Evolutionary conservation across 2,888 invertebrate genomes (phyloP).

Genomic region (Sesamia inferens): DNA sequence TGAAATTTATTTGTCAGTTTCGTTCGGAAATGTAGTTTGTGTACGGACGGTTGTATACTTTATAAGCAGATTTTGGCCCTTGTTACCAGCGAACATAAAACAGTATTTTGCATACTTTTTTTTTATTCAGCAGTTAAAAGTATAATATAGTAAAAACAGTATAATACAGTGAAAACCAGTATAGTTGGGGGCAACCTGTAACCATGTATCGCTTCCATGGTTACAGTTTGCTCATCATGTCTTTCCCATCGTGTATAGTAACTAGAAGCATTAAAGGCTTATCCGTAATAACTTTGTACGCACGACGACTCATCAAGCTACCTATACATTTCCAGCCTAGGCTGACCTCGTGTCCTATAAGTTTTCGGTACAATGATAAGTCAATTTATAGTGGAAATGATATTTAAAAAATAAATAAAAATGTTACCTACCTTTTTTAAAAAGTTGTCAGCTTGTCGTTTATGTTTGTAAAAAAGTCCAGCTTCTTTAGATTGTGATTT

Average conservation of each 20-base stretch:
- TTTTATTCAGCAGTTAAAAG: no score
- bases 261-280: not conserved
- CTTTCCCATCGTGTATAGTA: not conserved
- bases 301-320: no score
- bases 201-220: not conserved
- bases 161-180: no score
- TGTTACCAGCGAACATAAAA: no score
- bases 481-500: conserved; percentile 94
- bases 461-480: conserved; percentile 95
- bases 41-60: no score
- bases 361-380: not conserved
- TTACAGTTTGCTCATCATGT: not conserved
- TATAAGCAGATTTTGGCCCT: no score
- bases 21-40: no score
- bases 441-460: conserved; percentile 95
- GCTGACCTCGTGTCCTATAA: no score
- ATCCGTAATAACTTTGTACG: not conserved
- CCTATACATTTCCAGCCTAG: not conserved
- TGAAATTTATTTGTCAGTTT: no score
- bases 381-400: not conserved
- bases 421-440: conserved; percentile 93
- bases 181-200: no score
- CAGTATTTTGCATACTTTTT: no score
- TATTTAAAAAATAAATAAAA: not conserved
- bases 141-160: no score